Conservation (phyloP, 2,113 vertebrate species). For the Tauraco erythrolophus region DNA sequence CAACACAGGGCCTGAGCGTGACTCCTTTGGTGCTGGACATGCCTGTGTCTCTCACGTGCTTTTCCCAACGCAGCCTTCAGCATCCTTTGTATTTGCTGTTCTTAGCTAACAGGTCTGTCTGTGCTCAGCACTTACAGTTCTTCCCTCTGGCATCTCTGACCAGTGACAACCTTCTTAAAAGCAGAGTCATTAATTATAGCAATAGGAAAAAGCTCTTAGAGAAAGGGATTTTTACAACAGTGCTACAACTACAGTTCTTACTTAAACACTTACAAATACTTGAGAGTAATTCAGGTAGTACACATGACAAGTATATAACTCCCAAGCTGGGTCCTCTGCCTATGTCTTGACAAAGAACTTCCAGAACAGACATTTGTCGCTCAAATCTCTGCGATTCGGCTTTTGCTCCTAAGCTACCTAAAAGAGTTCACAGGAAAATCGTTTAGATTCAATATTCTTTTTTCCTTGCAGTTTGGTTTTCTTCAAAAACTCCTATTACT, state of each 20-base stretch:
- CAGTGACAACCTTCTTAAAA: background rate
- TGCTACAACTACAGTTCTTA: background rate
- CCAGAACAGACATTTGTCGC: background rate
- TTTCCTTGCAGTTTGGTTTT: background rate
- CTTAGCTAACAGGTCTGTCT: background rate
- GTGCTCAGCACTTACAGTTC: background rate
- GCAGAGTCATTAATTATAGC: background rate
- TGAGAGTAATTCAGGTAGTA: background rate
- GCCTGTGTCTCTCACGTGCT: background rate
- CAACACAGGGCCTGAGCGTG: background rate
- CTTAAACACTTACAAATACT: background rate
- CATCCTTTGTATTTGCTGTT: background rate
- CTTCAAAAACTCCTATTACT: background rate
- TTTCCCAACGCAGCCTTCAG: accelerated
- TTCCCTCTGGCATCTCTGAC: background rate
- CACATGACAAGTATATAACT: background rate
- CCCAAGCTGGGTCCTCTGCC: background rate
- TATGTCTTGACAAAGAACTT: background rate
- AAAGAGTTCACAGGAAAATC: background rate
- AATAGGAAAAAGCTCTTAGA: background rate
- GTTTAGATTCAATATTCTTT: background rate
- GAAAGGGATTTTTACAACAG: background rate
- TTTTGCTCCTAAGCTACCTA: background rate
- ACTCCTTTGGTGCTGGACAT: background rate
- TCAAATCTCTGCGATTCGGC: background rate